Evolutionary conservation across 2,113 vertebrate genomes (phyloP).

Genomic region (Phylloscopus trochiloides): DNA sequence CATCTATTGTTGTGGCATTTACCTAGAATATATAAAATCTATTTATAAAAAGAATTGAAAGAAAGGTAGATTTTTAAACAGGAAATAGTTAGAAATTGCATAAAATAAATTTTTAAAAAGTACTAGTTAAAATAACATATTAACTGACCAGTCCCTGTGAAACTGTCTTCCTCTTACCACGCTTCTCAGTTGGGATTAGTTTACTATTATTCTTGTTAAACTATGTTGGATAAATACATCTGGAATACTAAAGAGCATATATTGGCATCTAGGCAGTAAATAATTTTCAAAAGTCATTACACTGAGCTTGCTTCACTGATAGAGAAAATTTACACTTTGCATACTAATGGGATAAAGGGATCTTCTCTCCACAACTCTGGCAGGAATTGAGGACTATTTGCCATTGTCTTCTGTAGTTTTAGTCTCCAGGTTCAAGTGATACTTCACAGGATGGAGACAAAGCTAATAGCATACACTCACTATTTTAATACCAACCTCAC

Average conservation of each 20-base stretch:
- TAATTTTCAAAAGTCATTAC: neutral
- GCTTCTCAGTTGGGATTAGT: neutral
- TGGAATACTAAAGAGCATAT: neutral
- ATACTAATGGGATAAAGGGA: neutral
- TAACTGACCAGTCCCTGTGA: neutral
- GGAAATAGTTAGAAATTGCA: neutral
- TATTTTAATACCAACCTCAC: neutral
- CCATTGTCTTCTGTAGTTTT: neutral
- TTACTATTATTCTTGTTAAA: neutral
- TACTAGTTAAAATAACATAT: neutral
- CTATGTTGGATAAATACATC: neutral
- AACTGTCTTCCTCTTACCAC: neutral
- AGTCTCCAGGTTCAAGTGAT: neutral
- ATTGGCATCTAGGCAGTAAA: neutral
- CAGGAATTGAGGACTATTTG: neutral
- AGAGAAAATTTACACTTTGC: neutral
- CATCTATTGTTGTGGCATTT: slow-evolving; percentile 90
- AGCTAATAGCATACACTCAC: neutral
- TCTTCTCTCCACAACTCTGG: neutral
- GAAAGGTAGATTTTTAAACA: neutral
- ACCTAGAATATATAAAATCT: slow-evolving; percentile 75
- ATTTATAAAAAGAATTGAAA: neutral
- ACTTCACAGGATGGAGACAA: neutral
- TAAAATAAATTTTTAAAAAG: neutral
- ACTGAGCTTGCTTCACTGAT: neutral